phyloP scores from a whole-genome alignment of 2,113 vertebrate species.

The Clarias batrachus region DNA sequence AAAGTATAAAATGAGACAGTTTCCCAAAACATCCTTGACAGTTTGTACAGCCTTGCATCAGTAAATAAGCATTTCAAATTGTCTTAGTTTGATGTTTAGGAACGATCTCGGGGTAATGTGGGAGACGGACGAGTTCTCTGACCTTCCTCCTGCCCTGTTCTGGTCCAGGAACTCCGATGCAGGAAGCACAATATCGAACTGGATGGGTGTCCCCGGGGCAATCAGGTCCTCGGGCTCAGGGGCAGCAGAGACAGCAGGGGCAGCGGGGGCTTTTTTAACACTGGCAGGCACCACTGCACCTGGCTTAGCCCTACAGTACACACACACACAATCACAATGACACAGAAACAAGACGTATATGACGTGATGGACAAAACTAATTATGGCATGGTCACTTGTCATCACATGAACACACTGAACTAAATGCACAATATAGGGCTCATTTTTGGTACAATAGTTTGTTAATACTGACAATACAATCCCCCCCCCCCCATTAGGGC shows the following conservation, averaged over 20 bases:
- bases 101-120: neutral
- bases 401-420: too few species aligned
- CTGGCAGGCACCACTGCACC: constrained; percentile 56
- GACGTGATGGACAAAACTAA: neutral
- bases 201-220: constrained; percentile 91
- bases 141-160: constrained; percentile 82
- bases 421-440: neutral
- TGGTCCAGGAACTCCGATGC: constrained; percentile 92
- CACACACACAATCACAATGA: neutral
- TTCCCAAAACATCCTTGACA: neutral
- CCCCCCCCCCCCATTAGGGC: neutral
- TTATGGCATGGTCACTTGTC: too few species aligned
- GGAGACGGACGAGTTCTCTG: constrained; percentile 21
- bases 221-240: constrained; percentile 82
- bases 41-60: neutral
- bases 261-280: constrained; percentile 59
- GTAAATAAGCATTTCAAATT: neutral
- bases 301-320: constrained; percentile 67
- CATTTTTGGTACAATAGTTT: neutral
- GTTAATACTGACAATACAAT: neutral
- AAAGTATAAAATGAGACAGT: neutral
- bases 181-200: constrained; percentile 93
- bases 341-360: neutral
- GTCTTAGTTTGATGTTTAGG: neutral
- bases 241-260: constrained; percentile 54